These are phyloP conservation scores for Sitophilus oryzae DNA, from an alignment of 1,140 invertebrate genomes.

Conservation along the genomic window DNA sequence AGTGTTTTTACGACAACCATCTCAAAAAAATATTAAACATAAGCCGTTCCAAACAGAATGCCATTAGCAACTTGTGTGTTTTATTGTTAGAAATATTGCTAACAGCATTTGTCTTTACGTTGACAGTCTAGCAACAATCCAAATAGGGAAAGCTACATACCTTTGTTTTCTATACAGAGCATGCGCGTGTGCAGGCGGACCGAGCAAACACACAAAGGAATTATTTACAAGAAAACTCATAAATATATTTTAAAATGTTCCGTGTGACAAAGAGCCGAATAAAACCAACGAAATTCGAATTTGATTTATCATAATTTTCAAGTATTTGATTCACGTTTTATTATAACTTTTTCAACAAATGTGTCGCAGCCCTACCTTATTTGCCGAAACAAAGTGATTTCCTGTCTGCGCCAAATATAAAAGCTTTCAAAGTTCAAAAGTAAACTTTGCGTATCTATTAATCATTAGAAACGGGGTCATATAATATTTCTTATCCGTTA, in stretches of 20 bases:
- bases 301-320: no score
- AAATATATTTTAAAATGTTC: background rate
- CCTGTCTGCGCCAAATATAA: background rate
- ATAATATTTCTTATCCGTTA: no score
- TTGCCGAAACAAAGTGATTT: background rate
- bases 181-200: slow-evolving; percentile 40
- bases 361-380: background rate
- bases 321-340: no score
- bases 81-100: background rate
- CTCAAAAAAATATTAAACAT: background rate
- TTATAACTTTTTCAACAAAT: no score
- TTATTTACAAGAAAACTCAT: slow-evolving; percentile 28
- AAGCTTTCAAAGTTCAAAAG: no score
- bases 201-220: slow-evolving; percentile 33
- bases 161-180: slow-evolving; percentile 44
- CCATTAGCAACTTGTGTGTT: background rate
- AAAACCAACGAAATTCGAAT: no score
- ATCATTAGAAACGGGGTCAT: no score
- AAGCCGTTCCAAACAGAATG: background rate
- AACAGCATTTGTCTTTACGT: background rate
- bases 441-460: no score
- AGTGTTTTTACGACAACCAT: background rate
- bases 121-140: background rate
- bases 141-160: slow-evolving; percentile 40
- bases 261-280: background rate